Percentiles rank a stretch among this genome's conserved stretches.
phyloP scores from a whole-genome alignment of 2,797 vertebrate genomes.

The Agapornis canus region DNA sequence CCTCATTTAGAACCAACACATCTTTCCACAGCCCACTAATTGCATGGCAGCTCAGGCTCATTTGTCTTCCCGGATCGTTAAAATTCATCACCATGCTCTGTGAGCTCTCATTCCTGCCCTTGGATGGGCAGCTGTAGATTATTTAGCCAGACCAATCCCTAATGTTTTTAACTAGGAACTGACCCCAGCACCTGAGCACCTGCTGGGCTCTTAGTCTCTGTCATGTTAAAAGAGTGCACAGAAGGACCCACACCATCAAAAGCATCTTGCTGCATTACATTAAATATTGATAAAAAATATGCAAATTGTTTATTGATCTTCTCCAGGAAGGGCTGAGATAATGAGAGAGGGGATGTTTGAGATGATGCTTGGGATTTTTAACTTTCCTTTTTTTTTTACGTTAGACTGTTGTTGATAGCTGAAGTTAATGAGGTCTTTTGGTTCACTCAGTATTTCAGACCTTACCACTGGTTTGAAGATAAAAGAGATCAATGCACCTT shows the following conservation, averaged over 20 bases:
- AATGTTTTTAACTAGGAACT: constrained; percentile 75
- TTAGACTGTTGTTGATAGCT: constrained; percentile 53
- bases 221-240: constrained; percentile 80
- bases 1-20: constrained; percentile 90
- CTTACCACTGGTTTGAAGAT: constrained; percentile 36
- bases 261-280: constrained; percentile 84
- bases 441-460: constrained; percentile 62
- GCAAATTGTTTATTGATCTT: constrained; percentile 89
- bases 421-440: constrained; percentile 61
- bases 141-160: constrained; percentile 77
- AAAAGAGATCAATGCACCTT: constrained; percentile 66
- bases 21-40: constrained; percentile 88
- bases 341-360: constrained; percentile 70
- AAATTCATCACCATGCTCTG: constrained; percentile 83
- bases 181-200: constrained; percentile 75
- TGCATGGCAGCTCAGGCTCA: constrained; percentile 84
- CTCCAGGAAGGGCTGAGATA: constrained; percentile 66
- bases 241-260: constrained; percentile 77
- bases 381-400: constrained; percentile 45
- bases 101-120: constrained; percentile 64
- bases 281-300: constrained; percentile 92
- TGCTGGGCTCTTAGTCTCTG: constrained; percentile 79
- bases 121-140: constrained; percentile 81
- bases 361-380: constrained; percentile 73
- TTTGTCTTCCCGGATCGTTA: constrained; percentile 87